These are phyloP conservation scores for Dendroctonus ponderosae DNA, from an alignment of 1,140 invertebrate species.

Conservation along the genomic window DNA sequence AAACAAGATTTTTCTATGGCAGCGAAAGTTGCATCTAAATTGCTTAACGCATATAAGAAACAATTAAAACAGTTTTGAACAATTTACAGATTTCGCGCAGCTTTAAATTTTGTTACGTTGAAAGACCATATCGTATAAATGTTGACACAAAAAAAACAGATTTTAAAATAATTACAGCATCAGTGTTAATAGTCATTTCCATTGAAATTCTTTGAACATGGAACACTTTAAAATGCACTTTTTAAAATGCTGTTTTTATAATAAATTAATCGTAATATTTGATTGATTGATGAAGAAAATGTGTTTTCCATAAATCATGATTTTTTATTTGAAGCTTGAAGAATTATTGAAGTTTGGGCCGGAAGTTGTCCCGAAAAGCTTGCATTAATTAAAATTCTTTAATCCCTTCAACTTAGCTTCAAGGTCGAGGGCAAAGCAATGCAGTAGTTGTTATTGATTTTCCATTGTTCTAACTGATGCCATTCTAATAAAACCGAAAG, in stretches of 20 bases:
- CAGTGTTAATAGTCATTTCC: neutral
- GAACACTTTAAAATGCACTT: neutral
- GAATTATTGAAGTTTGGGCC: neutral
- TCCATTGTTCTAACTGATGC: neutral
- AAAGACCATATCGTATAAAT: too few species aligned
- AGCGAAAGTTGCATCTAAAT: too few species aligned
- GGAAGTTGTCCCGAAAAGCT: too few species aligned
- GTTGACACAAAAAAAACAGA: neutral
- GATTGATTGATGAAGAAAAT: neutral
- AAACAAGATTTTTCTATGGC: too few species aligned
- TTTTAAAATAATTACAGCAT: neutral
- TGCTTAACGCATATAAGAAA: too few species aligned
- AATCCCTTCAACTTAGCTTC: too few species aligned
- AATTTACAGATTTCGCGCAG: too few species aligned
- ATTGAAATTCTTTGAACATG: neutral
- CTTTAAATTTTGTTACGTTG: too few species aligned
- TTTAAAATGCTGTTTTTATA: neutral
- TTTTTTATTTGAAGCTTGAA: neutral
- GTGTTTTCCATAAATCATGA: neutral
- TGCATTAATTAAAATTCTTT: too few species aligned
- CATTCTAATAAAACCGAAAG: neutral
- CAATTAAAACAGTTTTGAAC: too few species aligned
- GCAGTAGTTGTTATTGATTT: constrained; percentile 1
- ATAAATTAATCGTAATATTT: neutral
- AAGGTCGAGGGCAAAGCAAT: neutral